Conservation (phyloP, 53 echinoderm and acorn worm genomes). For the Paelopatides confundens region DNA sequence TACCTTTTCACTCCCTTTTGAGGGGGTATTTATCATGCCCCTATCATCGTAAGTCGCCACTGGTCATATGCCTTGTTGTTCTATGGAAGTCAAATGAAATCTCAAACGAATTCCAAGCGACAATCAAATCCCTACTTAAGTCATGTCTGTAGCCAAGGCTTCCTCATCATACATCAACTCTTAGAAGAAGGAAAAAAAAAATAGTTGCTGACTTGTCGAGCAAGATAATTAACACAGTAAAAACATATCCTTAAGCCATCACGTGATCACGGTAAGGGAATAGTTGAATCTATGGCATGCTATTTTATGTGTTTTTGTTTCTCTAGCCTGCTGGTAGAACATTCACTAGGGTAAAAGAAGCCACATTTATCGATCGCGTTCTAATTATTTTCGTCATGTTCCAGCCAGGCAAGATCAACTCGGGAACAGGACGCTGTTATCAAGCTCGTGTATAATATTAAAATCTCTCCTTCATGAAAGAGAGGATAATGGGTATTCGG, state of each 20-base stretch:
- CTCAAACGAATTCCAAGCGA: no score
- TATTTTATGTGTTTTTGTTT: background rate
- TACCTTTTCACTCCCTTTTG: no score
- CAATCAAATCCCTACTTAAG: no score
- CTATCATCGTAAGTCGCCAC: no score
- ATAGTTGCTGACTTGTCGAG: slow-evolving; percentile 16
- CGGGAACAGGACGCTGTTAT: background rate
- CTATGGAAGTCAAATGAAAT: no score
- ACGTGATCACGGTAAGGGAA: background rate
- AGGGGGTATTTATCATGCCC: no score
- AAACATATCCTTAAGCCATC: background rate
- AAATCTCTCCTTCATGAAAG: background rate
- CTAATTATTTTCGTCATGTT: slow-evolving; percentile 42
- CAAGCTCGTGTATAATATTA: background rate
- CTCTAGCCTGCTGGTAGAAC: background rate
- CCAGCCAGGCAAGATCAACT: background rate
- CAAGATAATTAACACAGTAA: slow-evolving; percentile 41
- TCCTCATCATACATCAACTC: no score
- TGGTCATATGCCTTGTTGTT: no score
- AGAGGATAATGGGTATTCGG: background rate
- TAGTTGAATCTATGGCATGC: background rate
- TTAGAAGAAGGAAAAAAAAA: no score
- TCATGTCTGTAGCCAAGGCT: no score
- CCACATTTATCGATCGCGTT: slow-evolving; percentile 21
- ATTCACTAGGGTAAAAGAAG: background rate